Percentiles rank a stretch among this genome's conserved stretches.
Conservation (phyloP, 2,113 vertebrate species). For the Corythornis madagascariensis region DNA sequence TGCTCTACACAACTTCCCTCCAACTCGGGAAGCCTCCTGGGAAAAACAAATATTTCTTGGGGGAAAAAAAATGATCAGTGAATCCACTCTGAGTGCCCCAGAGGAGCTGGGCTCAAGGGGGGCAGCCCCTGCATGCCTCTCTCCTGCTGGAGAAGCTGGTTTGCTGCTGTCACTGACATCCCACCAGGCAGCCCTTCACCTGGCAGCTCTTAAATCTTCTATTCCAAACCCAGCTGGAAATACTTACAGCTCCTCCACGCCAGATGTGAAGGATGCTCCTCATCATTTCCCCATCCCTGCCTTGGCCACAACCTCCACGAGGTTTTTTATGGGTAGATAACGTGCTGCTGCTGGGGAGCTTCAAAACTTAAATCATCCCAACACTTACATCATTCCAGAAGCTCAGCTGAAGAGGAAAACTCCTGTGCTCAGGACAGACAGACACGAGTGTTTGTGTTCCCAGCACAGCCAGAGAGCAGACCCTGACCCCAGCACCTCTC, state of each 20-base stretch:
- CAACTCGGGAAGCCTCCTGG: no score
- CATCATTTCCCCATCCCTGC: neutral
- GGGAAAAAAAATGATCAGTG: neutral
- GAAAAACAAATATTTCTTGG: neutral
- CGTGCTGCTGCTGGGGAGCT: neutral
- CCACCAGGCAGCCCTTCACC: neutral
- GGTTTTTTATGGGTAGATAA: neutral
- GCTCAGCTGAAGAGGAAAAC: neutral
- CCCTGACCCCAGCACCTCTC: neutral
- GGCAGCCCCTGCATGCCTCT: neutral
- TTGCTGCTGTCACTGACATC: neutral
- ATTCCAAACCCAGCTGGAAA: conserved; percentile 58
- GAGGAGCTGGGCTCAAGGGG: neutral
- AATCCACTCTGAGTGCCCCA: no score
- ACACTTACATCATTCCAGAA: no score
- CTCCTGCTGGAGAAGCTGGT: neutral
- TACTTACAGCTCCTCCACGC: neutral
- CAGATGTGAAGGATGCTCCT: conserved; percentile 28
- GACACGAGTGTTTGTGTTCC: neutral
- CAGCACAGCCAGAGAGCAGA: neutral
- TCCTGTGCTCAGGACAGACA: neutral
- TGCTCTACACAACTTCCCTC: no score
- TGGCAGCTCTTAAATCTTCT: neutral
- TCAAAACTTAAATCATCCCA: neutral
- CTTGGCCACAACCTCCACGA: neutral